Evolutionary conservation across 2,113 vertebrate genomes (phyloP).

Genomic region (Melospiza melodia): DNA sequence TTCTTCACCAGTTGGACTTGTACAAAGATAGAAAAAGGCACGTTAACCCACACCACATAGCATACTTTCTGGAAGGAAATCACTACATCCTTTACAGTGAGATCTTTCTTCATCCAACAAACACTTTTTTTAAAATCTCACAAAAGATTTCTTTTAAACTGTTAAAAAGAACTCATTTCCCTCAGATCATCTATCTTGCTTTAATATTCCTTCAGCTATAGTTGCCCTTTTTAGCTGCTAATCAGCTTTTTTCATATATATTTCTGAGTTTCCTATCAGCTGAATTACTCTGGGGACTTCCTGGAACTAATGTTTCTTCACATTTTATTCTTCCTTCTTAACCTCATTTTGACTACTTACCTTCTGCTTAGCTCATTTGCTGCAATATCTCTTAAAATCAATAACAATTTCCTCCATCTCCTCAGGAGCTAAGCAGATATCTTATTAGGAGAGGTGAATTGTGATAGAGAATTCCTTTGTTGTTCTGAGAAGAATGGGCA

Average conservation of each 20-base stretch:
- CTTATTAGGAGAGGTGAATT: not conserved
- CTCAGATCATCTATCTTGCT: not conserved
- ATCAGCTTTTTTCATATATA: not conserved
- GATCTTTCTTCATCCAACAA: not conserved
- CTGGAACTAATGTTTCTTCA: not conserved
- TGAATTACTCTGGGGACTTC: not conserved
- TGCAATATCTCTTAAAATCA: not conserved
- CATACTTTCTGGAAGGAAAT: not conserved
- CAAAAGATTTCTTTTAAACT: not conserved
- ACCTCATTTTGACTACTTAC: not conserved
- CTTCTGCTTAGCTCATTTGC: not conserved
- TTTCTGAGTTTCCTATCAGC: not conserved
- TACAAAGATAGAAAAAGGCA: not conserved
- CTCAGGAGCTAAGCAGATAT: not conserved
- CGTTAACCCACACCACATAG: not conserved
- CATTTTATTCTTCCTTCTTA: not conserved
- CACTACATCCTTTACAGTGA: not conserved
- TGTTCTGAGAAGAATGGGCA: not conserved
- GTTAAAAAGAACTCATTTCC: not conserved
- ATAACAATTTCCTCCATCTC: not conserved
- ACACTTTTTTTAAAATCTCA: not conserved
- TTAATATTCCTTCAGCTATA: not conserved
- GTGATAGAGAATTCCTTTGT: not conserved
- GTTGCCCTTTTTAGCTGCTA: not conserved
- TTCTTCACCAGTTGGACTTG: not conserved